Base-by-base conservation (phyloP, 2,888 invertebrate species). In the Campaea margaritaria region DNA sequence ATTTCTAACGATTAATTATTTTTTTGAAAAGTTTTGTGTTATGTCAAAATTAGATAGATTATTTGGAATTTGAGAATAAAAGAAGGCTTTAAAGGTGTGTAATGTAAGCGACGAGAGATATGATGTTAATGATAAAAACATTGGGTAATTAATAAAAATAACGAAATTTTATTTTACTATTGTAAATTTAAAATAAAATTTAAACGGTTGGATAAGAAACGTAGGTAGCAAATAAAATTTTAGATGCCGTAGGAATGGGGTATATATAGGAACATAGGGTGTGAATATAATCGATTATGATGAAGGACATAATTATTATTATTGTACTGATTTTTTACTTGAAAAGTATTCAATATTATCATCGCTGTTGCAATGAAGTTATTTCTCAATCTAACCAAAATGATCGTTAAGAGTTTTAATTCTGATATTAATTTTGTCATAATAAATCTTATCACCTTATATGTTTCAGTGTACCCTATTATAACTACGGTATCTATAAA, bases 141-240 rank as follows among this genome's bases (percentile, higher is more conserved):
- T 57, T 75, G 70, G 61, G 72, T 73, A 72, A 73, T 57, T 70
- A 74, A 72, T 53, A 66, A 75, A 72, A 65, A 64, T 67, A 71
- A 74, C 67, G 64, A 79, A 76, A 68, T 70, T 68, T 79, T 78
- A 79, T 80, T 79, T 79, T 79, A 79, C 70, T 82, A 82, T 78
- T 78, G 82, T 85, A 78, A 80, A 78, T 82, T n/a, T 82, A 80
- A 77, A 68, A 69, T 67, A 72, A 69, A 70, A 69, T 72, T 63
- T 61, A 76, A 76, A 62, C 64, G 65, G 78, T 78, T 59, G 76
- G 69, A 71, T 76, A 81, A 87, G 81, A 73, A 68, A 75, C 58
- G 84, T 89, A 89, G 89, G 75, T 89, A 89, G 89, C 68, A 64
- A 86, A 84, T 83, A 85, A 86, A 85, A 78, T 77, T 74, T 77